Evolutionary conservation across 1,140 invertebrate species (phyloP), one percentile per base, ranked within the genome.

Genomic region (Drosophila ambigua): DNA sequence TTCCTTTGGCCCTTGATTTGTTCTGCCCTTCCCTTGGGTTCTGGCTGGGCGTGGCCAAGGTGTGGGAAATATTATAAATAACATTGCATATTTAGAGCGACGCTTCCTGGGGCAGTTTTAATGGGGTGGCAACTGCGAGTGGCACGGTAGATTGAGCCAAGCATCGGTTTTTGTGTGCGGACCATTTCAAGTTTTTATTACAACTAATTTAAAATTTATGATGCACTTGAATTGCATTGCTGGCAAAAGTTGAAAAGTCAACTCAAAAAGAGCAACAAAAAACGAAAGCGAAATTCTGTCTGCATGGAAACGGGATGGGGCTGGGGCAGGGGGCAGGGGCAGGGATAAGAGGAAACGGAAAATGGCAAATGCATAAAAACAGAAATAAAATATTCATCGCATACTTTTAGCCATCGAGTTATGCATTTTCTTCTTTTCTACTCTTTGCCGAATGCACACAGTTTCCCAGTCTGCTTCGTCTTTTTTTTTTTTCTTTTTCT

Each of bases 161-260:
- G 43, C 9, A 39, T 16, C 0, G 7, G 39, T 39, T 26, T 26
- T 26, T 53, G 45, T 75, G 44, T 55, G 61, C 54, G 60, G 57
- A 31, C 28, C 51, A 71, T 69, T 59, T 62, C 59, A 74, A 69
- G 68, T 81, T 82, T 81, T 82, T 83, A 64, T 62, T 62, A 61
- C 58, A 82, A 61, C 75, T 83, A 65, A 82, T 82, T 71, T 79
- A 82, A 83, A 79, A 82, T 82, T 83, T 82, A 82, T 82, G 79
- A 83, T 82, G 79, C 79, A 83, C 74, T 82, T 78, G 69, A 79
- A 62, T 65, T 77, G 69, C 69, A 74, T 13, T 39, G 59, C 59
- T 74, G 63, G 55, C 73, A 81, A 67, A 82, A 79, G 69, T 69
- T 71, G 52, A 69, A 69, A 65, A 55, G 65, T 68, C 68, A 82